Conservation (phyloP, 2,113 vertebrate genomes). For the Larimichthys polyactis region DNA sequence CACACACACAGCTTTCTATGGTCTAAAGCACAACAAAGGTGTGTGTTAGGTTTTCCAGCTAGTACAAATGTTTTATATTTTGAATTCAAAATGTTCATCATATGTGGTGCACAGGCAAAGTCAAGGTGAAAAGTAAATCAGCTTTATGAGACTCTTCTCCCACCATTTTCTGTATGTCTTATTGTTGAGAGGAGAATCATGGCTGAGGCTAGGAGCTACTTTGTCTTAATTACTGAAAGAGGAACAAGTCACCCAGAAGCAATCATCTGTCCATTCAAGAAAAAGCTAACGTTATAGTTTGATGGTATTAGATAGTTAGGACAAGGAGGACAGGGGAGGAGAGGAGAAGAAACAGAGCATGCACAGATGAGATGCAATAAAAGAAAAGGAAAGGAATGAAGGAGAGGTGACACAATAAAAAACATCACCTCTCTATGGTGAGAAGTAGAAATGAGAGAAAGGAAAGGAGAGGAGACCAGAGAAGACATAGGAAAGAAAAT, state of each 20-base stretch:
- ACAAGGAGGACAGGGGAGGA: neutral
- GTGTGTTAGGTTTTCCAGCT: neutral
- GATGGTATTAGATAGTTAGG: conserved; percentile 67
- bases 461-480: neutral
- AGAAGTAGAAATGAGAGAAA: neutral
- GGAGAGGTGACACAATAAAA: neutral
- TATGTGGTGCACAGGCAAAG: neutral
- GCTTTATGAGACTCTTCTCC: conserved; percentile 31
- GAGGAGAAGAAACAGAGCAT: neutral
- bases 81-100: neutral
- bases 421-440: too few species aligned
- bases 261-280: conserved; percentile 94
- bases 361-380: neutral
- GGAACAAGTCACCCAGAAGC: conserved; percentile 85
- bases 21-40: neutral
- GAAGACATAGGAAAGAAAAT: neutral
- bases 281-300: conserved; percentile 86
- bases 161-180: conserved; percentile 20
- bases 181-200: conserved; percentile 70
- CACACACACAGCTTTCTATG: neutral
- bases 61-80: neutral
- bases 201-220: conserved; percentile 82
- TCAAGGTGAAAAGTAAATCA: neutral
- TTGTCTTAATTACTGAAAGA: conserved; percentile 92
- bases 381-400: neutral